Base-by-base conservation (phyloP, 2,113 vertebrate species). In the Ageneiosus marmoratus region DNA sequence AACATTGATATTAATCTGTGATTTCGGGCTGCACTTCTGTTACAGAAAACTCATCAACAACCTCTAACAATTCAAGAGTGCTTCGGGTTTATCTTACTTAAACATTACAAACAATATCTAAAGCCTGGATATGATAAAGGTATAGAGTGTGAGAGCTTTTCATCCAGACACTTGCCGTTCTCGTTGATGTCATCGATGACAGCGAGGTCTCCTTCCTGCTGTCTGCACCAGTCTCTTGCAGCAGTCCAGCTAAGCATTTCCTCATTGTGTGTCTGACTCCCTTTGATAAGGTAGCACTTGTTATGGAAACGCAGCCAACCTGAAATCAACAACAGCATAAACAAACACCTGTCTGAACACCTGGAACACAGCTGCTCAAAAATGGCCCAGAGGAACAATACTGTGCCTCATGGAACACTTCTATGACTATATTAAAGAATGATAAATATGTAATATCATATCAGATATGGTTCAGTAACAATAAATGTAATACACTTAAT, bases 231-330 rank as follows among this genome's bases (percentile, higher is more conserved):
- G 18, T 65, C 83, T 9, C 79, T 87, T 12, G 94, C 94, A 0
- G 58, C 74, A 0, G 84, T 70, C 94, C 94, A 95, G 89, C 91
- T 93, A 0, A 83, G 88, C 77, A 86, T 70, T 0, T 92, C 91
- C 0, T 90, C 12, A 56, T 92, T 75, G 55, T 92, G 81, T 0
- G 41, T 0, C 18, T 72, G 58, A 1, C 74, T 77, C 48, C 94
- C 94, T 86, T 91, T 93, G 82, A 95, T 90, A 77, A 94, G n/a
- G 90, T 93, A 95, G 89, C 94, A 95, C 74, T 95, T 95, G 58
- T 93, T 83, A 46, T 85, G 89, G 88, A 94, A 95, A 29, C 78
- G 90, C 87, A 92, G 51, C 94, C 94, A 95, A 20, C 90, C 94
- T 95, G 87, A 2, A 80, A 70, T 1, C 44, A 56, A n/a, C 22